Evolutionary conservation across 2,797 vertebrate species (phyloP), one percentile per base, ranked within the genome.

Genomic region (Leuciscus waleckii): DNA sequence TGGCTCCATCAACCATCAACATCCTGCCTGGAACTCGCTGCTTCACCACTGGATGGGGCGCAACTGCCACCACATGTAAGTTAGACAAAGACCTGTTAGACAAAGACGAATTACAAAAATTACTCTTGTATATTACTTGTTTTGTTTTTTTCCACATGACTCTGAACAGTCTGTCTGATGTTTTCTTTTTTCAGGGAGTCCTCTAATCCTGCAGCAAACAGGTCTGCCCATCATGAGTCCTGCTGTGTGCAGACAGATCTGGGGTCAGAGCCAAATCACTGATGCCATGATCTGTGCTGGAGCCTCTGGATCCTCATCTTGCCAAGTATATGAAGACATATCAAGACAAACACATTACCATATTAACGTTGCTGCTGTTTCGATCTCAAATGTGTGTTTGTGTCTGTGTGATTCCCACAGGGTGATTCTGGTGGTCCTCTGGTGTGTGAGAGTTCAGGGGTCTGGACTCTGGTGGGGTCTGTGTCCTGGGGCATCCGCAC

Each of bases 381-480:
- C 3, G 8, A 1, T 76, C 5, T 76, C 19, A 76, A 76, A 14
- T 81, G 65, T 76, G 9, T 73, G 58, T 61, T 54, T 54, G 51
- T 54, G 54, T 56, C n/a, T 81, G 58, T 76, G 10, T 69, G 32
- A 51, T 70, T 49, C 43, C 85, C 84, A 63, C 91, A 97, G 97
- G 96, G 96, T 0, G 95, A 97, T 92, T 96, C 96, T 41, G 95
- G 96, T 0, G 96, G 97, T 29, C 96, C 96, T 26, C 93, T 97
- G 90, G 96, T 97, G 84, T 96, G 96, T 80, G 73, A 96, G 93
- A 93, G 93, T 68, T 77, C 83, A 0, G 91, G 92, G 1, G 90
- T 81, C 84, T 97, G 97, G 96, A 96, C 92, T 19, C 91, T 97
- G 93, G 95, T 96, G 29, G 96, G 96, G 78, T 96, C 97, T 1